Evolutionary conservation across 2,113 vertebrate genomes (phyloP).

Genomic region (Dermatemys mawii): DNA sequence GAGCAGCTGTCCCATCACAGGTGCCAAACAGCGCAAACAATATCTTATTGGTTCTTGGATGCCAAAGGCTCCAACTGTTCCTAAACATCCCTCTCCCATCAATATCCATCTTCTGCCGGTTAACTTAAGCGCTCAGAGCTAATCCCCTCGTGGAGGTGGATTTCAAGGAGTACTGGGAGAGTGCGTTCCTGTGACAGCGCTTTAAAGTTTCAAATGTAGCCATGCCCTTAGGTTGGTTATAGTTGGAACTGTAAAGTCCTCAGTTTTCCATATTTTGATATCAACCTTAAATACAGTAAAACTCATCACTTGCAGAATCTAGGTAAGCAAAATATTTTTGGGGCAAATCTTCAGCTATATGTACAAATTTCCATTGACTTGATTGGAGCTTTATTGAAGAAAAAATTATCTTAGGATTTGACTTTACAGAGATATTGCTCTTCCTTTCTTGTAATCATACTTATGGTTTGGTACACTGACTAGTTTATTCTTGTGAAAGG

Average conservation of each 20-base stretch:
- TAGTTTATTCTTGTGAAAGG: not conserved
- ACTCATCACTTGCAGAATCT: fast-evolving
- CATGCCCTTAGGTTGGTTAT: not conserved
- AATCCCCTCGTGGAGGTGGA: too few species aligned
- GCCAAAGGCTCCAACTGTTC: not conserved
- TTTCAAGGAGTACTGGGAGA: too few species aligned
- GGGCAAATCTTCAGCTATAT: not conserved
- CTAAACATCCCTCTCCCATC: not conserved
- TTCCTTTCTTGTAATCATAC: not conserved
- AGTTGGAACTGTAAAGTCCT: not conserved
- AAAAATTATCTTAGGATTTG: not conserved
- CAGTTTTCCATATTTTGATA: not conserved
- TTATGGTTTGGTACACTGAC: not conserved
- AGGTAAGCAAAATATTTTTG: not conserved
- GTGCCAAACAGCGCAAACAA: not conserved
- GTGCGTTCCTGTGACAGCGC: too few species aligned
- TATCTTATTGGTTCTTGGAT: not conserved
- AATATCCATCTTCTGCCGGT: not conserved
- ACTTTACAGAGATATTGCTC: not conserved
- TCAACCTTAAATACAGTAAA: not conserved
- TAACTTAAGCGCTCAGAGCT: too few species aligned
- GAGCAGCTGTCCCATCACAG: too few species aligned
- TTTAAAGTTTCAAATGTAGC: too few species aligned
- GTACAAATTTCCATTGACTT: not conserved
- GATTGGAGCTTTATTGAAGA: not conserved